A percentile compares a stretch with the other conserved stretches of the same genome.
These are phyloP conservation scores for Karalla daura DNA, from an alignment of 2,797 vertebrate species.

Conservation along the genomic window DNA sequence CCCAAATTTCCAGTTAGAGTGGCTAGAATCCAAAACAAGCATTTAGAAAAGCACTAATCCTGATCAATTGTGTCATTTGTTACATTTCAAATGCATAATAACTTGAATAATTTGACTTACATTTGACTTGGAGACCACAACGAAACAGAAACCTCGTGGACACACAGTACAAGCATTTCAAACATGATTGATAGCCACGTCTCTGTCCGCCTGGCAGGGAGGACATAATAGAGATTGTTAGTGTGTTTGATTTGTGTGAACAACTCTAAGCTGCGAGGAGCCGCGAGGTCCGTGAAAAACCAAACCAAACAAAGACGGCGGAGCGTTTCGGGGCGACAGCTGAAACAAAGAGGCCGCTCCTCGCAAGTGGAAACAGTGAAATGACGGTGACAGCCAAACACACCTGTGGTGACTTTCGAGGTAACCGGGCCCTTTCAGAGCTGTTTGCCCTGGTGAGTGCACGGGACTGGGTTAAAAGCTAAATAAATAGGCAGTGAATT, in stretches of 20 bases:
- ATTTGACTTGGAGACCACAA: conserved; percentile 1
- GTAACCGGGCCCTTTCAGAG: conserved; percentile 29
- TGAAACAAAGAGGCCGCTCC: conserved; percentile 17
- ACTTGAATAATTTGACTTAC: conserved; percentile 8
- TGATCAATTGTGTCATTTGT: conserved; percentile 7
- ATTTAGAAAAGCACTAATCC: conserved; percentile 20
- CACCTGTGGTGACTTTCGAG: conserved; percentile 56
- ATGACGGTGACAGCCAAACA: conserved; percentile 47
- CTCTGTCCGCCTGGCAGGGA: not conserved
- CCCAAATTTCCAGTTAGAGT: not conserved
- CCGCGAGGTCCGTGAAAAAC: not conserved
- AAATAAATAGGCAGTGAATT: conserved; percentile 55
- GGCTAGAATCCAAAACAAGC: conserved; percentile 8
- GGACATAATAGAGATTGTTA: not conserved
- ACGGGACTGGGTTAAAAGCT: conserved; percentile 37
- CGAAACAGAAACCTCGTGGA: not conserved
- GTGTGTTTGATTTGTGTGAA: conserved; percentile 27
- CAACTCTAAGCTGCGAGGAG: not conserved
- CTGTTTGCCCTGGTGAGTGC: conserved; percentile 43
- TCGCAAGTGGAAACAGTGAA: conserved; percentile 17
- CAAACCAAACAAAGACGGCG: conserved; percentile 13
- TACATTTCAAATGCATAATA: conserved; percentile 24
- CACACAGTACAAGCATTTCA: conserved; percentile 4
- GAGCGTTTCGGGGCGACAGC: conserved; percentile 37
- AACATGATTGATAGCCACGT: conserved; percentile 19